Evolutionary conservation across 2,797 vertebrate genomes (phyloP).

Genomic region (Rhinella marina): DNA sequence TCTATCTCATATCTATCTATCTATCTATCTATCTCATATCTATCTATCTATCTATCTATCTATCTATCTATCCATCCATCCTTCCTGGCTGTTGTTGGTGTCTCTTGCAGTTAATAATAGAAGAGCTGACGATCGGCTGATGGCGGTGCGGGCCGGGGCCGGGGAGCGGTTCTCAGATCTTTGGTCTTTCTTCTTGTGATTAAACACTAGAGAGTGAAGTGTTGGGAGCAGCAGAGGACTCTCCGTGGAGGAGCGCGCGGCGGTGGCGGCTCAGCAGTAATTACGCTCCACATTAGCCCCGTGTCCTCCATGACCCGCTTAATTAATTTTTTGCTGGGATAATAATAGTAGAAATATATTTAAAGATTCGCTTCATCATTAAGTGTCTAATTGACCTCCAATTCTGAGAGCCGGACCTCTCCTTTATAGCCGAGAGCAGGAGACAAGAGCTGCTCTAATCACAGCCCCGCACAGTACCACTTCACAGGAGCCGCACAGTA

Average conservation of each 20-base stretch:
- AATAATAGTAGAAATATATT: conserved; percentile 83
- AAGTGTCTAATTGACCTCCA: conserved; percentile 80
- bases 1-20: not conserved
- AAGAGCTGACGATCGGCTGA: not conserved
- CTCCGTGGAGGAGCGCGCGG: conserved; percentile 67
- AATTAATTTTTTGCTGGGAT: conserved; percentile 83
- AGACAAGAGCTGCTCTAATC: conserved; percentile 60
- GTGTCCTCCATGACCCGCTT: conserved; percentile 77
- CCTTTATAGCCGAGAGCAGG: conserved; percentile 74
- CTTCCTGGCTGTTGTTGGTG: not conserved
- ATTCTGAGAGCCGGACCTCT: conserved; percentile 75
- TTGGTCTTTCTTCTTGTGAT: conserved; percentile 67
- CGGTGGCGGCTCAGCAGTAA: conserved; percentile 78
- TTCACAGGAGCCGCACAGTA: not conserved
- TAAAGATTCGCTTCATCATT: conserved; percentile 77
- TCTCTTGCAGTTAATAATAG: conserved; percentile 16
- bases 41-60: not conserved
- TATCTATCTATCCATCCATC: not conserved
- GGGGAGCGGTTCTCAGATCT: conserved; percentile 25
- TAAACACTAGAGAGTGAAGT: conserved; percentile 74
- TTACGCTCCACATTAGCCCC: conserved; percentile 80
- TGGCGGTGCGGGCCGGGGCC: not conserved
- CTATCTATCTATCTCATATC: not conserved
- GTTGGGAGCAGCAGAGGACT: conserved; percentile 73
- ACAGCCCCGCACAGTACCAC: conserved; percentile 55